Evolutionary conservation across 1,140 invertebrate genomes (phyloP), one percentile per base, ranked within the genome.

Genomic region (Bombus soroeensis): DNA sequence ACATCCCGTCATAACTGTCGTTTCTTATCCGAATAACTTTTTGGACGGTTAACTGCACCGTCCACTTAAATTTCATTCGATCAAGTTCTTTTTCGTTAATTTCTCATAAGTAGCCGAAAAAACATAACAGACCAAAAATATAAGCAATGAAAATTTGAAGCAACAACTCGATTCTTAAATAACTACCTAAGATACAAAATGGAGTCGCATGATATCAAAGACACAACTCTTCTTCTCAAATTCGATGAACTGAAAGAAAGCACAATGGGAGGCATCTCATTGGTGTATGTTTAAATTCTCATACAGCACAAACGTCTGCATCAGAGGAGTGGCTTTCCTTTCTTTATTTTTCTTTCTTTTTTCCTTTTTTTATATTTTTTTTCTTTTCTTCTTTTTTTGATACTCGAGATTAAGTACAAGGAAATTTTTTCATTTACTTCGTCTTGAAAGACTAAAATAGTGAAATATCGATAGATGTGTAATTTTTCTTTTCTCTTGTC

Each of bases 151-250:
- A 13, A 90, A 89, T 82, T 87, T 81, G 71, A 89, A 89, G 75
- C 79, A 88, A 87, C 71, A 90, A 90, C 66, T 88, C 59, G 88
- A 86, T 86, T 68, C 86, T 90, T 88, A 90, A 88, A 90, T 70
- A 75, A 88, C 89, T 85, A 90, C 53, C 83, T 90, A 90, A 90
- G 39, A 87, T 90, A 90, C 78, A 78, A 85, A 62, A 90, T 79
- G 89, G 89, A 90, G 89, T 90, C 89, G 89, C 76, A 88, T 86
- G 70, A 90, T 88, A 83, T 90, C 86, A 70, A 90, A 88, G 89
- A 89, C 89, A 90, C 89, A 90, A 90, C 87, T 86, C 77, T 90
- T 66, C 28, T 85, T 66, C 28, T 90, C 68, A 82, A 90, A 88
- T 88, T 73, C 80, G 71, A 83, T 79, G 76, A 90, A 90, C 86